Percentiles rank a stretch among this genome's conserved stretches.
Conservation (phyloP, 2,113 vertebrate species). For the Brevimyrus niger region DNA sequence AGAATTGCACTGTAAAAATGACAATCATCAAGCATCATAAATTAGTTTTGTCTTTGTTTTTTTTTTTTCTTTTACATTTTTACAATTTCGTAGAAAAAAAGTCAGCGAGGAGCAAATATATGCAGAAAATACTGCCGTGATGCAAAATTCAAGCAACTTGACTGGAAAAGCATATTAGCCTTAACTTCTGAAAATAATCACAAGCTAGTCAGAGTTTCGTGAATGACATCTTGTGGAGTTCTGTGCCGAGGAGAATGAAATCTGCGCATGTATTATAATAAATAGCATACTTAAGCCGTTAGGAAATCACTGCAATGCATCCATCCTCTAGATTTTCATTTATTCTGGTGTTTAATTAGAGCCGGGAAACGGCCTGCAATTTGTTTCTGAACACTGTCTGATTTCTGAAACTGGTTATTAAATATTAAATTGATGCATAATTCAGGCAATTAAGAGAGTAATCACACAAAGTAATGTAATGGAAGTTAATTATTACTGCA, state of each 20-base stretch:
- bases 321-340: constrained; percentile 97
- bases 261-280: constrained; percentile 97
- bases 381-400: constrained; percentile 99
- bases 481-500: constrained; percentile 99
- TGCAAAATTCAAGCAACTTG: constrained; percentile 63
- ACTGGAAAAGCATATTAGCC: constrained; percentile 63
- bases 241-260: constrained; percentile 88
- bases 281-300: constrained; percentile 99
- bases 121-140: constrained; percentile 59
- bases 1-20: neutral
- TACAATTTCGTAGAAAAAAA: neutral
- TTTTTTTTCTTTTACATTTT: neutral
- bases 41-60: neutral
- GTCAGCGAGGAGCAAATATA: neutral
- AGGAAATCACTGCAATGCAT: constrained; percentile 97
- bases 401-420: constrained; percentile 99
- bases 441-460: constrained; percentile 99
- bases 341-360: constrained; percentile 99
- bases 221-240: constrained; percentile 82
- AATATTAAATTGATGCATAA: constrained; percentile 99
- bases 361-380: constrained; percentile 93
- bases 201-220: constrained; percentile 61
- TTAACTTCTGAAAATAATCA: constrained; percentile 54
- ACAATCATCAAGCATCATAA: neutral
- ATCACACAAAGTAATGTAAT: constrained; percentile 99